Evolutionary conservation across 2,888 invertebrate genomes (phyloP).

Genomic region (Micoletzkya japonica): DNA sequence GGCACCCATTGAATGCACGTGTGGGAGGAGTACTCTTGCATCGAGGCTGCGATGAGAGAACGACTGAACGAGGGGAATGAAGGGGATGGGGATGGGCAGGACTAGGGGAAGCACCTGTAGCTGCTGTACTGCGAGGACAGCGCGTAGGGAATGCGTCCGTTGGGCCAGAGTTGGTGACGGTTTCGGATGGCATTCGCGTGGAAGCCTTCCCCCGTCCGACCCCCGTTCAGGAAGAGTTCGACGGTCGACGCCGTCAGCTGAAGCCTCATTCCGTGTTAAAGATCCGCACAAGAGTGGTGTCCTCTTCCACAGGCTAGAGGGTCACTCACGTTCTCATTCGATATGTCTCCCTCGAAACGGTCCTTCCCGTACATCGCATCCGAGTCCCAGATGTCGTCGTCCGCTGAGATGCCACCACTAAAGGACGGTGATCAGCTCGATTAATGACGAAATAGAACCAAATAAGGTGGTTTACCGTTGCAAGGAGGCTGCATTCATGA

Average conservation of each 20-base stretch:
- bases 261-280: slow-evolving; percentile 18
- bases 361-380: slow-evolving; percentile 60
- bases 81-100: neutral
- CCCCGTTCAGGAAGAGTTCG: slow-evolving; percentile 53
- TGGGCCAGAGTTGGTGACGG: slow-evolving; percentile 59
- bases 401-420: slow-evolving; percentile 15
- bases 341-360: slow-evolving; percentile 62
- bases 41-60: slow-evolving; percentile 60
- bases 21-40: slow-evolving; percentile 59
- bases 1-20: slow-evolving; percentile 63
- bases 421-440: neutral
- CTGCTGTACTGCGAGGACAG: slow-evolving; percentile 61
- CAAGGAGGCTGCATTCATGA: slow-evolving; percentile 41
- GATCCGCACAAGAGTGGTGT: neutral
- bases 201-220: slow-evolving; percentile 41
- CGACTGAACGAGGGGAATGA: slow-evolving; percentile 49
- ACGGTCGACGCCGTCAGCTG: slow-evolving; percentile 58
- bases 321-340: slow-evolving; percentile 54
- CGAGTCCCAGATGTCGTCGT: slow-evolving; percentile 55
- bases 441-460: neutral
- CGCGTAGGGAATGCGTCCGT: slow-evolving; percentile 59
- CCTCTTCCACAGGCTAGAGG: neutral
- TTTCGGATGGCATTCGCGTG: slow-evolving; percentile 60
- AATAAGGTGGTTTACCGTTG: slow-evolving; percentile 8
- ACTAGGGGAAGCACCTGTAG: slow-evolving; percentile 47